These are phyloP conservation scores for Laticauda laticaudata DNA, from an alignment of 2,113 vertebrate species.

Conservation along the genomic window DNA sequence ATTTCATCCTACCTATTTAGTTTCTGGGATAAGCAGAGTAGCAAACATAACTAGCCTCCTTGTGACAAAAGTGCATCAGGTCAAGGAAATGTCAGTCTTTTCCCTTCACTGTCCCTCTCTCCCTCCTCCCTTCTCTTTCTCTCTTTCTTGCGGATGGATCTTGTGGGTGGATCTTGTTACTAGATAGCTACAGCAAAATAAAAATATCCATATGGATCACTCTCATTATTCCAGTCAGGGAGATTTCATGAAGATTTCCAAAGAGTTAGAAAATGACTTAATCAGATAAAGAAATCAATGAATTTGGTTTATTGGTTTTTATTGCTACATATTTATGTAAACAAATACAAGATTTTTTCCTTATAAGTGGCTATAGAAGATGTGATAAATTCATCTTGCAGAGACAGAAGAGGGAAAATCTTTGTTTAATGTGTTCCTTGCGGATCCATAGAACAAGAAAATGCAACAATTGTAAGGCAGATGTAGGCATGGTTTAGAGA, in stretches of 20 bases:
- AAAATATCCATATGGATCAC: background rate
- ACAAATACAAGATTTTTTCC: background rate
- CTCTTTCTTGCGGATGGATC: background rate
- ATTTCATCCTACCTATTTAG: too few species aligned
- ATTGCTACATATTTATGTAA: background rate
- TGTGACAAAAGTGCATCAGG: too few species aligned
- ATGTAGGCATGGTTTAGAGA: background rate
- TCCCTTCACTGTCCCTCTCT: too few species aligned
- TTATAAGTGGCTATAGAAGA: background rate
- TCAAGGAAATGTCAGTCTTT: too few species aligned
- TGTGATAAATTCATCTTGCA: background rate
- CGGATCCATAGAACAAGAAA: background rate
- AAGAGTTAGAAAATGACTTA: background rate
- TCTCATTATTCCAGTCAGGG: background rate
- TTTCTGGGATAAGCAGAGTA: too few species aligned
- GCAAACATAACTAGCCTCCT: too few species aligned
- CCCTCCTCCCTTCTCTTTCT: background rate
- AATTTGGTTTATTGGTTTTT: background rate
- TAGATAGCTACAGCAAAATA: background rate
- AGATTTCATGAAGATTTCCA: background rate
- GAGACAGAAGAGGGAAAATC: background rate
- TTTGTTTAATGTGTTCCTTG: background rate
- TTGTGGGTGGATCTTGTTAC: background rate
- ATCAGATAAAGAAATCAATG: background rate
- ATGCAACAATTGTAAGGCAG: background rate